A percentile compares a stretch with the other conserved stretches of the same genome.
Conservation (phyloP, 2,888 invertebrate genomes). For the Hypselothyrea guttata region DNA sequence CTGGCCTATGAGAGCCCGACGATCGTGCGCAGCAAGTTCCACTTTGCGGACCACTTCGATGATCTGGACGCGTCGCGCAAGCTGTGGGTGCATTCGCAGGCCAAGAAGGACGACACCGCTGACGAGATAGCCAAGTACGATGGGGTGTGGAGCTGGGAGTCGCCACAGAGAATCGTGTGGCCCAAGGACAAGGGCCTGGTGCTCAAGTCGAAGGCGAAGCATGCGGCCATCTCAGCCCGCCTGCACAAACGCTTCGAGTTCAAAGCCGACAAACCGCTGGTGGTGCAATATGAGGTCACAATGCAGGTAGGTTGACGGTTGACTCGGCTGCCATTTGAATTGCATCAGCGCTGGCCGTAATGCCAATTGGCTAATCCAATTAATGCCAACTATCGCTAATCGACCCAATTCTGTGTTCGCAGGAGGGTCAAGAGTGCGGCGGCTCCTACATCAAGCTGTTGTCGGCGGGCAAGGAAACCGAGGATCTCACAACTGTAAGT, state of each 20-base stretch:
- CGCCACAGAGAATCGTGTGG: conserved; percentile 89
- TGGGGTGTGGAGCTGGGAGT: conserved; percentile 89
- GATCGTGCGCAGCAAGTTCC: conserved; percentile 85
- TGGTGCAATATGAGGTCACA: conserved; percentile 97
- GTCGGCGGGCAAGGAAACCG: conserved; percentile 86
- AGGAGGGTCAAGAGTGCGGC: conserved; percentile 99
- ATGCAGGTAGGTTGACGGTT: conserved; percentile 85
- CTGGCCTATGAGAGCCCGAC: conserved; percentile 87
- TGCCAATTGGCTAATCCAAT: conserved; percentile 64
- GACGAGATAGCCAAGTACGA: conserved; percentile 97
- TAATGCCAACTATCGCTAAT: conserved; percentile 56
- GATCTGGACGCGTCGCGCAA: conserved; percentile 87
- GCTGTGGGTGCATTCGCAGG: conserved; percentile 93
- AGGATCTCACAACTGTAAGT: conserved; percentile 86
- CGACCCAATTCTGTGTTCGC: conserved; percentile 59
- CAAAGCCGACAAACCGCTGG: conserved; percentile 87
- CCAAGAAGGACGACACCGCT: conserved; percentile 94
- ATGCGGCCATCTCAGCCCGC: conserved; percentile 94
- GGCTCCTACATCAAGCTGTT: conserved; percentile 98
- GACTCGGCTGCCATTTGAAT: conserved; percentile 34
- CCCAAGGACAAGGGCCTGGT: conserved; percentile 93
- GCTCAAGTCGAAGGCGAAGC: conserved; percentile 96
- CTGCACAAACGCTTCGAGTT: conserved; percentile 92
- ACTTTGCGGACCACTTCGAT: conserved; percentile 94
- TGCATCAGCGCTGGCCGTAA: conserved; percentile 60